These are phyloP conservation scores for Corapipo altera DNA, from an alignment of 2,113 vertebrate species.

Conservation along the genomic window DNA sequence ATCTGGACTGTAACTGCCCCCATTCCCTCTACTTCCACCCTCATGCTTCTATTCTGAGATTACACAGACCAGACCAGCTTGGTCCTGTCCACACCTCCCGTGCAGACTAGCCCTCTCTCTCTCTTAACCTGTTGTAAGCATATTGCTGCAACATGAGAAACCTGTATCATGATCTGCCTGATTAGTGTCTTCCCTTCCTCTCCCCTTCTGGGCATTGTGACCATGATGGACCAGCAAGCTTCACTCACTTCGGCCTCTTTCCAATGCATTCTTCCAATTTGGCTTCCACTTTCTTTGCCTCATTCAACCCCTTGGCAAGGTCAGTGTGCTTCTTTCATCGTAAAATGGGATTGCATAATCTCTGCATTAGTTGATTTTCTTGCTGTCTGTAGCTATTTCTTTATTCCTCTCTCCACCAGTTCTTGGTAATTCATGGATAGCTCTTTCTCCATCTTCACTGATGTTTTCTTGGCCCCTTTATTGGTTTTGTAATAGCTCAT, in stretches of 20 bases:
- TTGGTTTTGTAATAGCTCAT: not conserved
- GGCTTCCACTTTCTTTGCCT: constrained; percentile 1
- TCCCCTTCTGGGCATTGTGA: not conserved
- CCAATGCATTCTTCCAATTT: not conserved
- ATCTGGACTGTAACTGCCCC: not conserved
- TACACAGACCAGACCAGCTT: not conserved
- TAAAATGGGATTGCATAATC: not conserved
- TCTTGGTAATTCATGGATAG: not conserved
- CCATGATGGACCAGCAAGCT: not conserved
- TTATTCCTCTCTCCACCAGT: not conserved
- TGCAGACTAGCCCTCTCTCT: not conserved
- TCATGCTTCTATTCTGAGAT: not conserved
- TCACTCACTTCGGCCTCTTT: not conserved
- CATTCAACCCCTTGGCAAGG: not conserved
- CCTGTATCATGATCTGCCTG: not conserved
- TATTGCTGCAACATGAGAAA: not conserved
- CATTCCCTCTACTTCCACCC: not conserved
- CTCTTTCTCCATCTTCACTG: not conserved
- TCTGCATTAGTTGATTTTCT: not conserved
- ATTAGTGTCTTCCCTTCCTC: not conserved
- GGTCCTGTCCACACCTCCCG: not conserved
- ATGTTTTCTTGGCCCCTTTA: not conserved
- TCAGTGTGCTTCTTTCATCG: not conserved
- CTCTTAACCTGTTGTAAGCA: not conserved
- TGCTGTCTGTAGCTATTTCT: not conserved